Conservation (phyloP, 2,888 invertebrate genomes). For the Andrena minutula region DNA sequence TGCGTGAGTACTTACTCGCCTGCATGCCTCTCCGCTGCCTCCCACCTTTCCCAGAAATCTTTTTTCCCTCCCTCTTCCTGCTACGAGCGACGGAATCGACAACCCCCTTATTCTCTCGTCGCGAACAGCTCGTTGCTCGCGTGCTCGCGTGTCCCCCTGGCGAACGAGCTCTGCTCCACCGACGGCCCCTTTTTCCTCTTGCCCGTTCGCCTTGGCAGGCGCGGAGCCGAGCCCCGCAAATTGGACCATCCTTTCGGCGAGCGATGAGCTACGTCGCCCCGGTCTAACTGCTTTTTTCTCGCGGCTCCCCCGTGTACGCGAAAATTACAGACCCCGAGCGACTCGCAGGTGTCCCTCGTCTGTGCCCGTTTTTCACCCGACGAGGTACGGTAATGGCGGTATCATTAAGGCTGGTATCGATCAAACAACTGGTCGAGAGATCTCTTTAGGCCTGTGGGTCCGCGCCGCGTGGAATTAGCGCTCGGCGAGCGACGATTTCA, state of each 20-base stretch:
- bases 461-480: conserved; percentile 15
- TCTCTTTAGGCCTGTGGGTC: neutral
- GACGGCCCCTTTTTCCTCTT: conserved; percentile 12
- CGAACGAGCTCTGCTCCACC: neutral
- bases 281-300: conserved; percentile 33
- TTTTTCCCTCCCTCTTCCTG: conserved; percentile 38
- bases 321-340: conserved; percentile 29
- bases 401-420: conserved; percentile 25
- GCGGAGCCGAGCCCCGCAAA: conserved; percentile 36
- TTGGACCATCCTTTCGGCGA: conserved; percentile 46
- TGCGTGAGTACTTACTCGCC: conserved; percentile 69
- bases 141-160: conserved; percentile 60
- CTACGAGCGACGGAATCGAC: conserved; percentile 43
- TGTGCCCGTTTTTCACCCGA: neutral
- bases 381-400: neutral
- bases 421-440: conserved; percentile 22
- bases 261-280: conserved; percentile 39
- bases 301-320: conserved; percentile 26
- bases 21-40: conserved; percentile 38
- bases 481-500: neutral
- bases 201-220: neutral
- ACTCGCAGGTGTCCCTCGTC: conserved; percentile 2
- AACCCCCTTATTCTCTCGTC: conserved; percentile 52
- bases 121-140: conserved; percentile 48
- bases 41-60: conserved; percentile 12